Evolutionary conservation across 2,888 invertebrate genomes (phyloP), one percentile per base, ranked within the genome.

Genomic region (Drosophila bunnanda): DNA sequence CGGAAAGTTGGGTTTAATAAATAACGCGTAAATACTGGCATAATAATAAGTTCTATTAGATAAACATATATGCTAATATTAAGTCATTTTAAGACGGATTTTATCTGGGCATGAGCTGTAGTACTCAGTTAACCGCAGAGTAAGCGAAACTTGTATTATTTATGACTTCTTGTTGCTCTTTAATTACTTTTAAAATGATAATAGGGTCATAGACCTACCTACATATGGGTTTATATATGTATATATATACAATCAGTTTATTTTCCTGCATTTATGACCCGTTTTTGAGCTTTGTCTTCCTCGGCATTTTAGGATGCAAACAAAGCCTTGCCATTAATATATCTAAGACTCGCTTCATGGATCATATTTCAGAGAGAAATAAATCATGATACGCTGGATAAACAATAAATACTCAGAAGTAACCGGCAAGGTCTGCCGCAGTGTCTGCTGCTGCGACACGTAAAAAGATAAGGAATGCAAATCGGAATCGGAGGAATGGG

Each of bases 391-490:
- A 69, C 38, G 36, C 13, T 52, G 50, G 50, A 53, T 44, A 73
- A 62, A 73, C 61, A 59, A 71, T 36, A 9, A 30, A 36, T 50
- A 50, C 41, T 32, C 48, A 30, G 13, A 30, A 17, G 28, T 41
- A 41, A 36, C 38, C 50, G 56, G 22, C 73, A 73, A 76, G 54
- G 54, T 43, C 60, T 82, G 80, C 34, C 88, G 81, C 81, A 85
- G 80, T 71, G 70, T 46, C 75, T 71, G 52, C 59, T 73, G 68
- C 68, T 48, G 39, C 38, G 65, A 62, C 89, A 89, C 85, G 80
- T 88, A 89, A 30, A 57, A 25, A 88, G 89, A 89, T 89, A 84
- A 89, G 52, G 76, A 62, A 20, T 46, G 55, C 15, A 15, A 25
- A 15, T 46, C 38, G 62, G 25, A 25, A 34, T 15, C 32, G 52